Evolutionary conservation across 2,797 vertebrate genomes (phyloP).

Genomic region (Syndactyla subalaris): DNA sequence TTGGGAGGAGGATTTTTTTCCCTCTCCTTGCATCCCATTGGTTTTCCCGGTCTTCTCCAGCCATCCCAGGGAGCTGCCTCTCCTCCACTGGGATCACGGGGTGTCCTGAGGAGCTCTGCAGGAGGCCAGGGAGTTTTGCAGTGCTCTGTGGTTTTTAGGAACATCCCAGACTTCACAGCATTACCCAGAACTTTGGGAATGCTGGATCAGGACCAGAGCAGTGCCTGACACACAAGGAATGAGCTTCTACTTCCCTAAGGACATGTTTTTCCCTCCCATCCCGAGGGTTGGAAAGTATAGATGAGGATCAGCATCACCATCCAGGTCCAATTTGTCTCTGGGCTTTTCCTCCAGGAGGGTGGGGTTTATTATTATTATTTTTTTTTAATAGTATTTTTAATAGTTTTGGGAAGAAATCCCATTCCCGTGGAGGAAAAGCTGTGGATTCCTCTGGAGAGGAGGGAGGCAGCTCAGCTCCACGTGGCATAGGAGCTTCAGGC

Average conservation of each 20-base stretch:
- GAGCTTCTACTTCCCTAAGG: not conserved
- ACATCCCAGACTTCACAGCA: not conserved
- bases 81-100: not conserved
- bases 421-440: not conserved
- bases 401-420: not conserved
- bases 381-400: no score
- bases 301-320: not conserved
- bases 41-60: not conserved
- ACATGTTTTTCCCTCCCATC: not conserved
- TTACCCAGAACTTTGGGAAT: not conserved
- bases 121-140: not conserved
- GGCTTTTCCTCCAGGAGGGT: not conserved
- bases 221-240: rapidly evolving
- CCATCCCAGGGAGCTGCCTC: not conserved
- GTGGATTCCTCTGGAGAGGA: not conserved
- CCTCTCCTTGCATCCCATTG: not conserved
- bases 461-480: not conserved
- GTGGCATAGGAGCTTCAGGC: not conserved
- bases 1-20: not conserved
- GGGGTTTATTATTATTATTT: not conserved
- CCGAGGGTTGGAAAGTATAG: rapidly evolving
- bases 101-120: not conserved
- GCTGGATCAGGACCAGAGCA: not conserved
- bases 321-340: not conserved
- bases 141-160: not conserved